Percentiles rank a stretch among this genome's conserved stretches.
phyloP scores from a whole-genome alignment of 2,888 invertebrate species.

The Acrocyrtus sp. region DNA sequence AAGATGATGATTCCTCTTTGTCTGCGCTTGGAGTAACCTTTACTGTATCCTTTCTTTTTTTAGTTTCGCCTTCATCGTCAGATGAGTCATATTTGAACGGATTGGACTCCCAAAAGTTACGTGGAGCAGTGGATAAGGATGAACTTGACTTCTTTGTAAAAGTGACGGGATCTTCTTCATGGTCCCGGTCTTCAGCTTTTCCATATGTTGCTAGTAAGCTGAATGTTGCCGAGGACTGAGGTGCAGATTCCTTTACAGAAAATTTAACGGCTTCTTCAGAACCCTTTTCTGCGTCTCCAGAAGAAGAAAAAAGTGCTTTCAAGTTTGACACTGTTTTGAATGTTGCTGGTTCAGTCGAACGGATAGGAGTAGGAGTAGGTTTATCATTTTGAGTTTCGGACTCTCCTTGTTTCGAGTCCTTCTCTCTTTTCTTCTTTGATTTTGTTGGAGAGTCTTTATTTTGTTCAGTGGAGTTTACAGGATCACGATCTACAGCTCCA shows the following conservation, averaged over 20 bases:
- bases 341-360: conserved; percentile 40
- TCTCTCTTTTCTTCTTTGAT: conserved; percentile 4
- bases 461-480: conserved; percentile 1
- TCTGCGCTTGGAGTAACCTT: background rate
- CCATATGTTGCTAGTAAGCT: conserved; percentile 59
- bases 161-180: background rate
- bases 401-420: background rate
- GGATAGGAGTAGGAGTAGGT: background rate
- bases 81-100: conserved; percentile 62
- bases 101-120: conserved; percentile 58
- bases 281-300: background rate
- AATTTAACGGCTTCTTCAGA: background rate
- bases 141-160: background rate
- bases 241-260: too few relatives aligned
- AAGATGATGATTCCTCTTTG: background rate
- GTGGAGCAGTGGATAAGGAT: conserved; percentile 4
- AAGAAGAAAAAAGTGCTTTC: conserved; percentile 50
- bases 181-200: background rate
- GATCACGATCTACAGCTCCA: conserved; percentile 1
- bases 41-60: conserved; percentile 2
- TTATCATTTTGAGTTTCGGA: background rate
- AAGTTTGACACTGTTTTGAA: conserved; percentile 59
- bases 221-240: conserved; percentile 25
- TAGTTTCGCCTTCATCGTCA: conserved; percentile 53
- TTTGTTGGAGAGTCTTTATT: background rate